These are phyloP conservation scores for Diglossa cyanea DNA, from an alignment of 2,797 vertebrate species.

Conservation along the genomic window DNA sequence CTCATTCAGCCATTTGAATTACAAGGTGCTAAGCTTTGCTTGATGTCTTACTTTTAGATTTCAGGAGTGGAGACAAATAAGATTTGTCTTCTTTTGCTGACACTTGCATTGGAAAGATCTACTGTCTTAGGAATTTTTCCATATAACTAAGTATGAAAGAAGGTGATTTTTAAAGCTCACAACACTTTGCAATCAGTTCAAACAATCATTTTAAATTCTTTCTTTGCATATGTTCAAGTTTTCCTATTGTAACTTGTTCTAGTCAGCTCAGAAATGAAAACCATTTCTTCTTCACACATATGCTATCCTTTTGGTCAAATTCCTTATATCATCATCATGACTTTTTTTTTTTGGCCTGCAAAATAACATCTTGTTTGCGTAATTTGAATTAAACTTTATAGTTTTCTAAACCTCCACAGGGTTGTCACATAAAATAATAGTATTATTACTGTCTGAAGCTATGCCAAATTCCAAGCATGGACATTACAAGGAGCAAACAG, in stretches of 20 bases:
- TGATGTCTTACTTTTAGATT: background rate
- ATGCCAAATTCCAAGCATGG: background rate
- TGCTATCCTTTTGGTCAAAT: background rate
- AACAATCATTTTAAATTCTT: background rate
- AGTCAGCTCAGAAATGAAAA: constrained; percentile 1
- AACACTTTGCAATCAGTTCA: background rate
- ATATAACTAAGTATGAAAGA: background rate
- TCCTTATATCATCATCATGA: background rate
- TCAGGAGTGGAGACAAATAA: background rate
- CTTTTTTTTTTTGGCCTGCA: background rate
- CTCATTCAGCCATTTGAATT: background rate
- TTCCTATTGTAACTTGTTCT: background rate
- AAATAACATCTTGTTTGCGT: background rate
- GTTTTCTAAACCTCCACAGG: background rate
- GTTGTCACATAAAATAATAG: background rate
- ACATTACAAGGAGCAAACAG: background rate
- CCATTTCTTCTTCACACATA: background rate
- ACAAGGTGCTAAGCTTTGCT: background rate
- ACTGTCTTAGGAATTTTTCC: background rate
- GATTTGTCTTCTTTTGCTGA: background rate
- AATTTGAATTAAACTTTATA: background rate
- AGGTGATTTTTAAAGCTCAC: background rate
- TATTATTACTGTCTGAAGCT: background rate
- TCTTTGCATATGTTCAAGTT: background rate
- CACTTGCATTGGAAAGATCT: background rate